Conservation (phyloP, 30 jellyfish, hydroid and myxozoan species). For the Aurelia aurita complex sp. Pacific region DNA sequence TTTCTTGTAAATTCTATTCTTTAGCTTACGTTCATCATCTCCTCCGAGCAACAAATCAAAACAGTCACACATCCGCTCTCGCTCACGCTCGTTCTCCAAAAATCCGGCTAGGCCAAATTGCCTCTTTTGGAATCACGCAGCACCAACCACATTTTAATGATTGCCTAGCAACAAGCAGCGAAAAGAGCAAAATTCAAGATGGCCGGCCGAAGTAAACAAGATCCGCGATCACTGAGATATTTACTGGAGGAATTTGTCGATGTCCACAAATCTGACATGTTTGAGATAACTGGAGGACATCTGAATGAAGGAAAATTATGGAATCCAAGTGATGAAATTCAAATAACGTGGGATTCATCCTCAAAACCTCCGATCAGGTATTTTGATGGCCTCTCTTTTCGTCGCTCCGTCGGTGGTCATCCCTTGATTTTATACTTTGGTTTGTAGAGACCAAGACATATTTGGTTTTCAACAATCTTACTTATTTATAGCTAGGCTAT, state of each 20-base stretch:
- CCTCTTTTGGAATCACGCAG: conserved; percentile 17
- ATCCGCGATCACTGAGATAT: conserved; percentile 3
- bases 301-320: conserved; percentile 74
- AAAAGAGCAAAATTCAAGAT: conserved; percentile 26
- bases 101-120: background rate
- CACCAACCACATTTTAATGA: conserved; percentile 2
- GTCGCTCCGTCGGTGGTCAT: too few relatives aligned
- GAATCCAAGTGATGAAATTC: conserved; percentile 31
- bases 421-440: too few relatives aligned
- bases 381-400: too few relatives aligned
- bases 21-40: too few relatives aligned
- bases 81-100: background rate
- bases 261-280: conserved; percentile 72
- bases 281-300: conserved; percentile 74
- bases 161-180: conserved; percentile 50
- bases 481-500: too few relatives aligned
- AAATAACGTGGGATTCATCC: conserved; percentile 72
- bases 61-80: too few relatives aligned
- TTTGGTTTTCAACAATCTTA: too few relatives aligned
- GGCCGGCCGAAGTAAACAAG: conserved; percentile 44
- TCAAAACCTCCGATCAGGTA: conserved; percentile 47
- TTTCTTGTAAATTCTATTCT: too few relatives aligned
- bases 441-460: too few relatives aligned
- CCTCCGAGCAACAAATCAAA: too few relatives aligned
- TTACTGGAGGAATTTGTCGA: conserved; percentile 59